Conservation (phyloP, 2,797 vertebrate species). For the Anguilla marmorata region DNA sequence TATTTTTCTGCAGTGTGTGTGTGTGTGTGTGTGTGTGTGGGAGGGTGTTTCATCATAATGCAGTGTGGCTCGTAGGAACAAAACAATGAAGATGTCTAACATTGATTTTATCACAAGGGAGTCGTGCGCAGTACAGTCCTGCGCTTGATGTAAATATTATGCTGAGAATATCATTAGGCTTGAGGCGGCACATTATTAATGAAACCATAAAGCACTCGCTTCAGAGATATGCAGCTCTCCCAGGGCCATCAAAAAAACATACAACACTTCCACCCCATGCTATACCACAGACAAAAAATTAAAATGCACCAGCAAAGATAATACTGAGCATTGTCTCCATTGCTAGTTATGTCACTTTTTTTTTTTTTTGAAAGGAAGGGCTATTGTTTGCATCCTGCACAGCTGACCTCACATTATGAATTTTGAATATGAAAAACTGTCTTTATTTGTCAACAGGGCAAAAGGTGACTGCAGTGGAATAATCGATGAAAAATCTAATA, state of each 20-base stretch:
- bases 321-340: no score
- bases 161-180: constrained; percentile 3
- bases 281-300: background rate
- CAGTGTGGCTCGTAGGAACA: background rate
- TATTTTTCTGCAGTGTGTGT: background rate
- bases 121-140: background rate
- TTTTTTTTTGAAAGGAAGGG: background rate
- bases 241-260: background rate
- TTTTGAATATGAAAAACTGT: no score
- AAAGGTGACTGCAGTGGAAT: background rate
- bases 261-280: background rate
- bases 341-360: background rate
- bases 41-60: background rate
- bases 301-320: background rate
- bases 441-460: background rate
- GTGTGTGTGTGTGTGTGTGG: background rate
- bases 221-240: background rate
- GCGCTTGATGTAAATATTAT: constrained; percentile 10
- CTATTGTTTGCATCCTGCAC: background rate
- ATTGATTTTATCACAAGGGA: background rate
- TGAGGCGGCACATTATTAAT: background rate
- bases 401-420: no score
- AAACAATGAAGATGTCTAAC: background rate
- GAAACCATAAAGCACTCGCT: constrained; percentile 8
- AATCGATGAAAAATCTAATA: background rate